phyloP scores from a whole-genome alignment of 1,140 invertebrate species.

The Dendrolimus punctatus region DNA sequence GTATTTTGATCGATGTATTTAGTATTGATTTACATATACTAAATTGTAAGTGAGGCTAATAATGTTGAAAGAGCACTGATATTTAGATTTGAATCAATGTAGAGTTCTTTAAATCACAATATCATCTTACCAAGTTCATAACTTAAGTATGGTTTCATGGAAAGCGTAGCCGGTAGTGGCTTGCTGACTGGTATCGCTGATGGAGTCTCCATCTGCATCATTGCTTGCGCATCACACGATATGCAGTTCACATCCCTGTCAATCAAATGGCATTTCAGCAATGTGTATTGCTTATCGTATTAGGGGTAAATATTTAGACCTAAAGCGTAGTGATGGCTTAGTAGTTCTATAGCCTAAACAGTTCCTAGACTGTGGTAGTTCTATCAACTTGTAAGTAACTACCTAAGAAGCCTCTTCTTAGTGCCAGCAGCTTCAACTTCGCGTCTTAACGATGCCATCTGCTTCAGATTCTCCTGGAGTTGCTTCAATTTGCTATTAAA shows the following conservation, averaged over 20 bases:
- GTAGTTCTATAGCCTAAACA: background rate
- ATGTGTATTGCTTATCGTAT: background rate
- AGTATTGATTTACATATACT: too few relatives aligned
- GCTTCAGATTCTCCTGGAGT: slow-evolving; percentile 77
- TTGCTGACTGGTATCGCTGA: slow-evolving; percentile 57
- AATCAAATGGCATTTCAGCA: slow-evolving; percentile 2
- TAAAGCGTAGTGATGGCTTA: background rate
- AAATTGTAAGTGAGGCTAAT: too few relatives aligned
- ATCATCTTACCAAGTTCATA: slow-evolving; percentile 75
- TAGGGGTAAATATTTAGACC: too few relatives aligned
- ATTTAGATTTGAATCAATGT: background rate
- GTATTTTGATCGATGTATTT: too few relatives aligned
- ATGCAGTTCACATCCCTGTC: slow-evolving; percentile 80
- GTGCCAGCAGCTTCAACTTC: slow-evolving; percentile 81
- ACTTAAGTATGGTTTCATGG: slow-evolving; percentile 77
- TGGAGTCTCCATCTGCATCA: slow-evolving; percentile 76
- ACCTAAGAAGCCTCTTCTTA: slow-evolving; percentile 75
- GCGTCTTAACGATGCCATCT: slow-evolving; percentile 67
- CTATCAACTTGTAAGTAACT: slow-evolving; percentile 3
- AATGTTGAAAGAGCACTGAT: too few relatives aligned
- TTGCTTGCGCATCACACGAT: slow-evolving; percentile 80
- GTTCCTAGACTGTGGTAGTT: background rate
- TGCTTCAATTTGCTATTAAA: slow-evolving; percentile 75
- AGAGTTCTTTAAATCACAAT: background rate
- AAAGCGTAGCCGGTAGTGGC: slow-evolving; percentile 66